These are phyloP conservation scores for Tychaedon coryphoeus DNA, from an alignment of 2,113 vertebrate genomes.

Conservation along the genomic window DNA sequence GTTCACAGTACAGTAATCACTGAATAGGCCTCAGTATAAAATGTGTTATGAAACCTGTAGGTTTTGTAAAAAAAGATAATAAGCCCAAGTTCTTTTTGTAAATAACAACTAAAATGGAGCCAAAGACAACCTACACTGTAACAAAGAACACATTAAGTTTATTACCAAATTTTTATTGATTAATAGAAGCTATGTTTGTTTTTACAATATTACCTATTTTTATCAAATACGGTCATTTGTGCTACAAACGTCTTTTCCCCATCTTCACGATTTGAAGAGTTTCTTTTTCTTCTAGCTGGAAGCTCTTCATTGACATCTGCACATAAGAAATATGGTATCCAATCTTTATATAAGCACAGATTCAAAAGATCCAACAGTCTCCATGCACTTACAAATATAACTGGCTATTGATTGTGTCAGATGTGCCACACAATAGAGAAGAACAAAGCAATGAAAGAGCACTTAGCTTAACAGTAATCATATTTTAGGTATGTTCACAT, in stretches of 20 bases:
- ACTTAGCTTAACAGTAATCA: neutral
- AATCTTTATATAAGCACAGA: neutral
- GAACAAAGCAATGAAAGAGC: neutral
- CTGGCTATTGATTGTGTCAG: neutral
- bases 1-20: neutral
- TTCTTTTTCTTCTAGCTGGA: constrained; percentile 89
- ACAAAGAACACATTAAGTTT: neutral
- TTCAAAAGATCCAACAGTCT: neutral
- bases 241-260: constrained; percentile 91
- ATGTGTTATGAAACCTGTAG: neutral
- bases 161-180: neutral
- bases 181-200: neutral
- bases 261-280: constrained; percentile 87
- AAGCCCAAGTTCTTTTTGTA: neutral
- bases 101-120: neutral
- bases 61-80: neutral
- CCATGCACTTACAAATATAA: neutral
- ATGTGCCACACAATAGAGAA: neutral
- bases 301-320: constrained; percentile 91
- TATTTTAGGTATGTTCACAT: neutral
- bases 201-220: constrained; percentile 87
- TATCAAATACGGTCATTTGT: constrained; percentile 99
- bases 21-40: neutral
- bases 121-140: neutral
- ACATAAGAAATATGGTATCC: constrained; percentile 19